Evolutionary conservation across 2,113 vertebrate genomes (phyloP).

Genomic region (Centropus bengalensis): DNA sequence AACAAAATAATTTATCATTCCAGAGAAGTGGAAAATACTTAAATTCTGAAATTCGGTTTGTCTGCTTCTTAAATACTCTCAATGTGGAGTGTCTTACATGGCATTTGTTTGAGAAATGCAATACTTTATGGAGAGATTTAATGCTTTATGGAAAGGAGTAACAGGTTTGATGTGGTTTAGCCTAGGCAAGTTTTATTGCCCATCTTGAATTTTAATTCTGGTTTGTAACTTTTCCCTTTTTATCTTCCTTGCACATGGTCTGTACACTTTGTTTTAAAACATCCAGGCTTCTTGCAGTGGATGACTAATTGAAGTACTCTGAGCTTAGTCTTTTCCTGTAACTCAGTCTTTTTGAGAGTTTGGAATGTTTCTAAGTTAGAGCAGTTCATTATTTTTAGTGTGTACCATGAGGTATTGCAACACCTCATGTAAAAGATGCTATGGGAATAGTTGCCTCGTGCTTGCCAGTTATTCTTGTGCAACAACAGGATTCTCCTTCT

Average conservation of each 20-base stretch:
- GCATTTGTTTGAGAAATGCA: not conserved
- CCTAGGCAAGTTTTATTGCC: not conserved
- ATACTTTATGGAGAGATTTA: not conserved
- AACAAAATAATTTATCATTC: not conserved
- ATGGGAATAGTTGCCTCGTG: not conserved
- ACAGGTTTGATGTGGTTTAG: not conserved
- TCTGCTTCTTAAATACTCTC: not conserved
- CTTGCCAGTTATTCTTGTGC: not conserved
- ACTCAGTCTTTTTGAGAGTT: not conserved
- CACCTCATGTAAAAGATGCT: not conserved
- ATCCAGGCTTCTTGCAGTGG: not conserved
- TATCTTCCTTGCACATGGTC: not conserved
- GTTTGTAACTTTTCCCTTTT: not conserved
- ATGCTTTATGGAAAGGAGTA: not conserved
- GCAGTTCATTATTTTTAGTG: not conserved
- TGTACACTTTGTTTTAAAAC: conserved; percentile 13
- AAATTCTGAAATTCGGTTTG: not conserved
- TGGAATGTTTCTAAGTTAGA: not conserved
- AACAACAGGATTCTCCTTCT: not conserved
- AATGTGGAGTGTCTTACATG: not conserved
- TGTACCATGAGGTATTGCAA: not conserved
- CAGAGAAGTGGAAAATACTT: not conserved
- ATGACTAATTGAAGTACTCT: conserved; percentile 15
- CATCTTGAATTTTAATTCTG: not conserved
- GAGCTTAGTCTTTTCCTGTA: conserved; percentile 22